A percentile compares a stretch with the other conserved stretches of the same genome.
Conservation (phyloP, 2,113 vertebrate genomes). For the Syngnathoides biaculeatus region DNA sequence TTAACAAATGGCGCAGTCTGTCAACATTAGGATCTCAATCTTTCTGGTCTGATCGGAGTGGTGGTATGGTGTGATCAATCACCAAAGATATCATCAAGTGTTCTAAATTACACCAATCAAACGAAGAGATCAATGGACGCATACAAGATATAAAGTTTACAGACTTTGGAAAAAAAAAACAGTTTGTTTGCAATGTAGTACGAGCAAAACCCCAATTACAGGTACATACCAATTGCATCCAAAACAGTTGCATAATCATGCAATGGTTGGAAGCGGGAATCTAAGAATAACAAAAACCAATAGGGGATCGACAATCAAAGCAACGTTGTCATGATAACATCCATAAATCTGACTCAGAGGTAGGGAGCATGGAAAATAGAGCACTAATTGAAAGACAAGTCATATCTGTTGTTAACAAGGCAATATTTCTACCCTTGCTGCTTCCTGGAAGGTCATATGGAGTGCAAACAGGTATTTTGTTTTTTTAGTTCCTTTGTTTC, state of each 20-base stretch:
- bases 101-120: constrained; percentile 42
- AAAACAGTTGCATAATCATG: constrained; percentile 20
- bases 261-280: constrained; percentile 26
- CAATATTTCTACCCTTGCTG: constrained; percentile 17
- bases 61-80: constrained; percentile 34
- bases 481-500: constrained; percentile 12
- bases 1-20: constrained; percentile 43
- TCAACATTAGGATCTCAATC: constrained; percentile 36
- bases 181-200: background rate
- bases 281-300: constrained; percentile 32
- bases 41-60: constrained; percentile 42
- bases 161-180: background rate
- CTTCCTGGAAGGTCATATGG: constrained; percentile 1
- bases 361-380: constrained; percentile 24
- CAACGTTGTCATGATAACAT: constrained; percentile 39
- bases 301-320: constrained; percentile 35
- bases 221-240: constrained; percentile 3
- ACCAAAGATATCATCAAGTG: constrained; percentile 30
- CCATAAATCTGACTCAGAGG: constrained; percentile 35
- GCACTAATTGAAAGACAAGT: constrained; percentile 48
- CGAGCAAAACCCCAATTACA: background rate
- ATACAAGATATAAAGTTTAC: constrained; percentile 13
- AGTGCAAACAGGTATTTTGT: constrained; percentile 27
- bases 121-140: constrained; percentile 35
- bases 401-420: constrained; percentile 18